Base-by-base conservation (phyloP, 1,140 invertebrate species). In the Aphaenogaster rudis region DNA sequence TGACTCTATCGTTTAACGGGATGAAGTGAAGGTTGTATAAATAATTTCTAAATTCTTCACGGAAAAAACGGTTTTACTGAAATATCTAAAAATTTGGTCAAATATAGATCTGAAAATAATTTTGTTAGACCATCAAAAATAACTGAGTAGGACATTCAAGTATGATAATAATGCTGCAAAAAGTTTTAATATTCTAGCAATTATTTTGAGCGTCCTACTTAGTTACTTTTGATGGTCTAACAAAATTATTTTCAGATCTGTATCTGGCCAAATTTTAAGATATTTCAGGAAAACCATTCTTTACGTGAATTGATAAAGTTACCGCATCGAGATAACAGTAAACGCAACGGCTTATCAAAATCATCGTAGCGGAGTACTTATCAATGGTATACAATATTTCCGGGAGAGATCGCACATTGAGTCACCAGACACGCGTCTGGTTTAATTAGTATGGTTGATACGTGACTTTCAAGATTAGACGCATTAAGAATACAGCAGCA, bases 311-410 rank as follows among this genome's bases (percentile, higher is more conserved):
- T 54, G 11, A 59, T 50, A 13, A 28, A 76, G 50, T 76, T 42
- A 52, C n/a, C 72, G 17, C 52, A n/a, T 11, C 71, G n/a, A 36
- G 33, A 42, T 76, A 59, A 76, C 11, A 3, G 52, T 7, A 59
- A 59, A 39, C 3, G 52, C 8, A 36, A 59, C 13, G 48, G 13
- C 28, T 76, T 76, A 59, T 59, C 72, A 15, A 21, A 54, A 42
- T 57, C 36, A 54, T 67, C 69, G 48, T 33, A 50, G 48, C 69
- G 48, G 69, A 50, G 42, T 59, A 57, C 33, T 54, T 39, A 76
- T 76, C 39, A 72, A 52, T 50, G 45, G 21, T n/a, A 48, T n/a
- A 48, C 67, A 52, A 39, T 76, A 28, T 54, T 76, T 76, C 72
- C 52, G 52, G 72, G 52, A 76, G 72, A 76, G 52, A 9, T 57